phyloP scores from a whole-genome alignment of 2,113 vertebrate genomes.

The Phyllostomus discolor region DNA sequence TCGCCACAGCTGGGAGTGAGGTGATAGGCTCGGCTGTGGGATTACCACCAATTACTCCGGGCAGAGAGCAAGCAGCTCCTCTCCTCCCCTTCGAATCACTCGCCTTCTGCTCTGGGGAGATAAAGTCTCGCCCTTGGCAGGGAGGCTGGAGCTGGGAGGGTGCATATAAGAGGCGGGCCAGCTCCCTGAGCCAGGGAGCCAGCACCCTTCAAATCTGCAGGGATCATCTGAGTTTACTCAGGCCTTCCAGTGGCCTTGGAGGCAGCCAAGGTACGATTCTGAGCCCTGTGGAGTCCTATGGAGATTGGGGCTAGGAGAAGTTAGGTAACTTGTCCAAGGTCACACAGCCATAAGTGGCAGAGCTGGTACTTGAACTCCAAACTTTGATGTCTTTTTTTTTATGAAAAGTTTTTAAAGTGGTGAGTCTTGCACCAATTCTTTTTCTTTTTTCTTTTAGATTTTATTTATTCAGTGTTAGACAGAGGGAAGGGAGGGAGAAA shows the following conservation, averaged over 20 bases:
- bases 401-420: too few species aligned
- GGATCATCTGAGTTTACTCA: not conserved
- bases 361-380: not conserved
- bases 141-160: not conserved
- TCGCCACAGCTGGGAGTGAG: conserved; percentile 75
- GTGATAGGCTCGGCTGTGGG: conserved; percentile 72
- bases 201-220: not conserved
- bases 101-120: not conserved
- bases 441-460: too few species aligned
- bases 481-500: too few species aligned
- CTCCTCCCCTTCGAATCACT: conserved; percentile 39
- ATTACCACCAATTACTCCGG: conserved; percentile 80
- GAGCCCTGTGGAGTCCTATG: not conserved
- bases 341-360: not conserved
- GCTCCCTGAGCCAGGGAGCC: not conserved
- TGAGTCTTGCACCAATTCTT: too few species aligned
- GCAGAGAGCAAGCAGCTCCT: conserved; percentile 63
- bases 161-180: not conserved
- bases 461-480: too few species aligned
- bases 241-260: not conserved
- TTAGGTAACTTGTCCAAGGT: not conserved
- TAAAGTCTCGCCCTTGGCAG: not conserved
- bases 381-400: not conserved
- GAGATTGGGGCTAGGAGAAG: not conserved
- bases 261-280: not conserved